Base-by-base conservation (phyloP, 1,140 invertebrate species). In the Pachypeltis micranthus region DNA sequence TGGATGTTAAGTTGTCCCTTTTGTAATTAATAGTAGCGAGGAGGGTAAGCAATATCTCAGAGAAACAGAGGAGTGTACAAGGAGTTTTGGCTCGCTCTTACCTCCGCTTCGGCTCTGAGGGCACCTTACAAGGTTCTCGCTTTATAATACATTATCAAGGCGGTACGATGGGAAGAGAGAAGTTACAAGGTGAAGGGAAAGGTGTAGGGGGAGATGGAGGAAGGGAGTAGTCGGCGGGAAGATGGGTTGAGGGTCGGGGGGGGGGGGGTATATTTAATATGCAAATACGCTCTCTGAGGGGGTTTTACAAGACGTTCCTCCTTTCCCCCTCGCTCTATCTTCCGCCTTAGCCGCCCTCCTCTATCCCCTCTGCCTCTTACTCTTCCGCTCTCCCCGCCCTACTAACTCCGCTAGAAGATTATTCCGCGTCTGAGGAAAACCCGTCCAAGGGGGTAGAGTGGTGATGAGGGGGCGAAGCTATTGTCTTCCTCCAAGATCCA, bases 61-160 rank as follows among this genome's bases (percentile, higher is more conserved):
- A 28, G 55, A 7, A 28, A 57, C 23, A 57, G 24, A 26, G 55
- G 26, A 57, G 23, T 23, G 55, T 26, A 57, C 55, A 57, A 57
- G 55, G 55, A 57, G 55, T 57, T 57, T 57, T 57, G 55, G 55
- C 55, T 25, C 12, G 47, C 47, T 51, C 47, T 51, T 51, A 51
- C 47, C 47, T 57, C 26, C 14, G 23, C 24, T 14, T 26, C 2
- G 26, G 24, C 27, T 28, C 55, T 57, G 24, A 28, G 24, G 27
- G 14, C 24, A 57, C 27, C 55, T 57, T 57, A 57, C 55, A 57
- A 57, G 55, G 55, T 51, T 51, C 55, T 28, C 55, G 24, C 55
- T 57, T 57, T 57, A 57, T 57, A 57, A 57, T 57, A 57, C 55
- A 57, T 57, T 57, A 57, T 21, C 47, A 21, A 39, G 34, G n/a